Percentiles rank a stretch among this genome's conserved stretches.
Conservation (phyloP, 2,113 vertebrate genomes). For the Chauna torquata region DNA sequence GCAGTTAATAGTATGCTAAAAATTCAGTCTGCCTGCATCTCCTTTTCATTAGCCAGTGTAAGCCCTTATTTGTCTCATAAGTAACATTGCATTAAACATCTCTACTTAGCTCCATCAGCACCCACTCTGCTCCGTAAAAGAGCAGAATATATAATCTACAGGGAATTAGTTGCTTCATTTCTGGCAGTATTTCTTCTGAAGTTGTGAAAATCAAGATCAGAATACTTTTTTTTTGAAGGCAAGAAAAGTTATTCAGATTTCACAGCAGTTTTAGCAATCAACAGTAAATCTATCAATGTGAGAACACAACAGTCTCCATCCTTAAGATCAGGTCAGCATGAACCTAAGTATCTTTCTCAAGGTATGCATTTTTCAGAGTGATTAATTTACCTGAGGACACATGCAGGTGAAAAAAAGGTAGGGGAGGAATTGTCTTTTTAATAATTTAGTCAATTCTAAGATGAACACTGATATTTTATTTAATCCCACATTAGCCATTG, state of each 20-base stretch:
- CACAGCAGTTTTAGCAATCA: not conserved
- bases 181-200: not conserved
- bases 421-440: not conserved
- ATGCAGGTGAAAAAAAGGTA: not conserved
- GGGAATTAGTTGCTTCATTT: not conserved
- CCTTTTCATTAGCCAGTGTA: not conserved
- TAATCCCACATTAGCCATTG: not conserved
- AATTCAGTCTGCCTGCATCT: not conserved
- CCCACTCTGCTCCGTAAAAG: not conserved
- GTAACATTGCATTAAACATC: not conserved
- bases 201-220: not conserved
- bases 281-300: not conserved
- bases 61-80: not conserved
- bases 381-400: not conserved
- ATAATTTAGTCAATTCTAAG: not conserved
- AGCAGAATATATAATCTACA: not conserved
- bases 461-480: not conserved
- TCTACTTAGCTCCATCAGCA: not conserved
- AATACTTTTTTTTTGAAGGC: not conserved
- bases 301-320: not conserved
- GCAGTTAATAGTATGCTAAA: not conserved
- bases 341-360: not conserved
- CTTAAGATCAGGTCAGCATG: not conserved
- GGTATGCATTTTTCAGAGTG: not conserved
- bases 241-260: not conserved